A percentile compares a stretch with the other conserved stretches of the same genome.
Evolutionary conservation across 2,113 vertebrate species (phyloP).

Genomic region (Pedetes capensis): DNA sequence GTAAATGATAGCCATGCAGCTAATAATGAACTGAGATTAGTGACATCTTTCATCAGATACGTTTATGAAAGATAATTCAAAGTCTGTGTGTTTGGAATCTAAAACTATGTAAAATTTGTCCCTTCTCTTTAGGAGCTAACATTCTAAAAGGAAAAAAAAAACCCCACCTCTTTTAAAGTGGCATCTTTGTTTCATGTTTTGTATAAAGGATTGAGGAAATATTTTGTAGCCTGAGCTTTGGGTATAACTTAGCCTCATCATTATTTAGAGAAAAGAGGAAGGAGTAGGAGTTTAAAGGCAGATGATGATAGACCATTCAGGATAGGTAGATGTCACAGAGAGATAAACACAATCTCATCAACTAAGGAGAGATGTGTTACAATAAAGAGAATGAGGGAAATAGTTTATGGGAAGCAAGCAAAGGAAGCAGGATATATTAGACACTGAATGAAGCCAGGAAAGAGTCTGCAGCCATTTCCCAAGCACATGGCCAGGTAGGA

Average conservation of each 20-base stretch:
- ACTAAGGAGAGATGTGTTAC: no score
- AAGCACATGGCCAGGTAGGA: conserved; percentile 43
- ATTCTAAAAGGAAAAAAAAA: no score
- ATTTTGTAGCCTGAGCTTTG: conserved; percentile 52
- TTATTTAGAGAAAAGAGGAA: conserved; percentile 34
- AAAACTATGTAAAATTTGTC: no score
- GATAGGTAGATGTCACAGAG: conserved; percentile 1
- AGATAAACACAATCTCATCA: conserved; percentile 48
- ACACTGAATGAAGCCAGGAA: conserved; percentile 57
- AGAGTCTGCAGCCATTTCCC: conserved; percentile 59
- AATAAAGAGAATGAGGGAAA: no score
- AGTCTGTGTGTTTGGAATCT: no score
- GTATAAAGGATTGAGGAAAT: conserved; percentile 62
- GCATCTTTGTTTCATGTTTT: conserved; percentile 65
- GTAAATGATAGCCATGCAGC: no score
- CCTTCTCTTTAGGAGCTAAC: no score
- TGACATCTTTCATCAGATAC: no score
- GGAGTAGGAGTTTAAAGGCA: conserved; percentile 56
- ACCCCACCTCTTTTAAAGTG: conserved; percentile 49
- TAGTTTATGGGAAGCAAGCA: conserved; percentile 49
- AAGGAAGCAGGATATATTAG: conserved; percentile 28
- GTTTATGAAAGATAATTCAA: no score
- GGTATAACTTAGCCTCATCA: conserved; percentile 59
- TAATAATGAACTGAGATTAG: no score
- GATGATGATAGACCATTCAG: conserved; percentile 48